These are phyloP conservation scores for Heterodera filipjevi DNA, from an alignment of 2,888 invertebrate species.

Conservation along the genomic window DNA sequence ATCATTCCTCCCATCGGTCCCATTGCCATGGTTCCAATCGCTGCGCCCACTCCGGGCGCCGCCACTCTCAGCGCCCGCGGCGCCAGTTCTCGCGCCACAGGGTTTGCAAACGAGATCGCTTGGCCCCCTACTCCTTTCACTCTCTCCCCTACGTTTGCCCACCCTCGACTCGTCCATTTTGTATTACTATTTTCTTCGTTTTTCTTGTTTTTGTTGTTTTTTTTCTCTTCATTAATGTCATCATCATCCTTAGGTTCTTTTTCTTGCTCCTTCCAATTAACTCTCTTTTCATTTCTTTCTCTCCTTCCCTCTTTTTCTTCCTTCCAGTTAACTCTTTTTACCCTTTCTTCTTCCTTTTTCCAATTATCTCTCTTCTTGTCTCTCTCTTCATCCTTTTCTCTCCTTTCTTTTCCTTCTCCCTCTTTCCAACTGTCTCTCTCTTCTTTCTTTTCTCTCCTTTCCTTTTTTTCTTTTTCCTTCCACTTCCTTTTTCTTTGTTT, in stretches of 20 bases:
- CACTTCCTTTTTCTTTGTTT: not conserved
- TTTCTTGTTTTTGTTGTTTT: not conserved
- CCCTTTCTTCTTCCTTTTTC: not conserved
- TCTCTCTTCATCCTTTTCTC: not conserved
- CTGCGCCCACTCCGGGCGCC: not conserved
- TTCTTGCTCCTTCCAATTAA: not conserved
- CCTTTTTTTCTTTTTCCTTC: not conserved
- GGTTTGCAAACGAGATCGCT: not conserved
- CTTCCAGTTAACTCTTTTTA: not conserved
- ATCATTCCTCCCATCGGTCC: constrained; percentile 8
- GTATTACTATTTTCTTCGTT: not conserved
- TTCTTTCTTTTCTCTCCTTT: not conserved
- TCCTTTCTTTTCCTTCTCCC: not conserved
- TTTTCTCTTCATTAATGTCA: not conserved
- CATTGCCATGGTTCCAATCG: constrained; percentile 10
- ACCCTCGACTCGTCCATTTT: not conserved
- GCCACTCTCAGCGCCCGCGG: constrained; percentile 5
- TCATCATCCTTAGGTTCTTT: not conserved
- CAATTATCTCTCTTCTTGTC: not conserved
- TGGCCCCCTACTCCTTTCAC: not conserved
- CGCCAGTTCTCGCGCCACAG: constrained; percentile 12
- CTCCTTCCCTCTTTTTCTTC: not conserved
- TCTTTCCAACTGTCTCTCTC: not conserved
- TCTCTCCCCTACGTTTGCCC: not conserved
- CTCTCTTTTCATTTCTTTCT: not conserved